Base-by-base conservation (phyloP, 2,797 vertebrate species). In the Enteromius treurensis region DNA sequence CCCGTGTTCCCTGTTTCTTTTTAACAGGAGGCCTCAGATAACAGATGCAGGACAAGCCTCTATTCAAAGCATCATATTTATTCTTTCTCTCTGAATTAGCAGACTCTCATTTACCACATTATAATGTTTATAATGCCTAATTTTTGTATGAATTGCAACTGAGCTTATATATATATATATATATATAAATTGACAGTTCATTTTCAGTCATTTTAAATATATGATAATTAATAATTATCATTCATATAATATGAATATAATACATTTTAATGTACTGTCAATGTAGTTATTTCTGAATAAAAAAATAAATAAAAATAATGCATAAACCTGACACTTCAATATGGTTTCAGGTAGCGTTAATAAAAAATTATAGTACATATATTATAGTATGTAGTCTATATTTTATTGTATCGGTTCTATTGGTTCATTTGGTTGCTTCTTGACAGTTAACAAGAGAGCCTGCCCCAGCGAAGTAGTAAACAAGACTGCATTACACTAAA, bases 61-160 rank as follows among this genome's bases (percentile, higher is more conserved):
- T 70, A 51, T 77, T 77, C 37, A 47, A 58, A 37, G 29, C 21
- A 49, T 21, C 55, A 51, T 58, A 70, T 78, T 53, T 69, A 77
- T 45, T 73, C 37, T 79, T 55, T 75, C 23, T 79, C 32, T 84
- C 40, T 77, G 21, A 62, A 73, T 76, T 49, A 73, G 78, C 29
- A 69, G 51, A 60, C 45, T 64, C 67, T 77, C 40, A 47, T 87
- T 79, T 84, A 70, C 19, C 17, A 51, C 75, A 79, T 69, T 68
- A 49, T 69, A 49, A 51, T 84, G 42, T 84, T 64, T 84, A 62
- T 84, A 82, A 34, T 75, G 47, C 74, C 34, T 73, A 4, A 73
- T 81, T 73, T 86, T 40, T 10, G 47, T 65, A 62, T 74, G 2
- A 78, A 55, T 47, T 73, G 3, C 26, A 55, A 42, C 55, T 29